Evolutionary conservation across 1,140 invertebrate genomes (phyloP).

Genomic region (Maniola jurtina): DNA sequence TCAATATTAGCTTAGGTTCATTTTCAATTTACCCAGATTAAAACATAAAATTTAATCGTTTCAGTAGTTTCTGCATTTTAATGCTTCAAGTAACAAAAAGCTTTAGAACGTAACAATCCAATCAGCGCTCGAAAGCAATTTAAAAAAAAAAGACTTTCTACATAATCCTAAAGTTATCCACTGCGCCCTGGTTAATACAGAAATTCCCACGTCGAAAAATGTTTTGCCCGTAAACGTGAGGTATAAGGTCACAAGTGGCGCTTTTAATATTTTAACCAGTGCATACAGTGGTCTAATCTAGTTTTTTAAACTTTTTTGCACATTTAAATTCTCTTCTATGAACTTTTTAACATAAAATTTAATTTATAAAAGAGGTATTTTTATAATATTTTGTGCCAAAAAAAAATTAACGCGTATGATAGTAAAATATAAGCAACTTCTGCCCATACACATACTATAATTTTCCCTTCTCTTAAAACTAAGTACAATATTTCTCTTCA

Average conservation of each 20-base stretch:
- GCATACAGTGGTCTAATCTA: conserved; percentile 21
- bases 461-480: no score
- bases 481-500: no score
- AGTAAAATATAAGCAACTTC: neutral
- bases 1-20: neutral
- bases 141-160: conserved; percentile 18
- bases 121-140: conserved; percentile 18
- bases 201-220: conserved; percentile 25
- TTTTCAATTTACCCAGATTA: neutral
- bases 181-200: conserved; percentile 15
- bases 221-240: conserved; percentile 9
- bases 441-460: no score
- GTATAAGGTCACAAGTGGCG: conserved; percentile 19
- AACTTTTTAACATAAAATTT: conserved; percentile 3
- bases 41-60: neutral
- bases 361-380: neutral
- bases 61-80: neutral
- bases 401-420: neutral
- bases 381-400: neutral
- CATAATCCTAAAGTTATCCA: conserved; percentile 14
- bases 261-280: conserved; percentile 23
- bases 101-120: conserved; percentile 18
- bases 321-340: neutral
- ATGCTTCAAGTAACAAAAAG: conserved; percentile 11
- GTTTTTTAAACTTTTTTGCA: conserved; percentile 15